These are phyloP conservation scores for Drosophila suzukii DNA, from an alignment of 1,140 invertebrate species.

Conservation along the genomic window DNA sequence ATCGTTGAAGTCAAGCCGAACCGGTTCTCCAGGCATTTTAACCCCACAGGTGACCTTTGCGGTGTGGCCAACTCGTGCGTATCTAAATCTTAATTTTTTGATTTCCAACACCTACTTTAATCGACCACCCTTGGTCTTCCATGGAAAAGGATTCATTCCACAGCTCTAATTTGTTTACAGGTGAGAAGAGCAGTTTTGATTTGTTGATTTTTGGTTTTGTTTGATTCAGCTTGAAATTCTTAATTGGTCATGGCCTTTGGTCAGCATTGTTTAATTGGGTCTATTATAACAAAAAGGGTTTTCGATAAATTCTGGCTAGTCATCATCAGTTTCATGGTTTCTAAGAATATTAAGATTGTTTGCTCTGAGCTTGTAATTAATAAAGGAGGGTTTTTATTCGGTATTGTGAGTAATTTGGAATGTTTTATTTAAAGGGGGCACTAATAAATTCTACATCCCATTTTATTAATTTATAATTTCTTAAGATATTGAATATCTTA, in stretches of 20 bases:
- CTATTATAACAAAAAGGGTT: slow-evolving; percentile 42
- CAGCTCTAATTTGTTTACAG: neutral
- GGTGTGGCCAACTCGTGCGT: slow-evolving; percentile 26
- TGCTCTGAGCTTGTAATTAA: neutral
- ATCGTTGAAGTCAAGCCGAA: neutral
- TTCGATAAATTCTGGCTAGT: slow-evolving; percentile 56
- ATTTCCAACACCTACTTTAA: neutral
- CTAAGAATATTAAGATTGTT: neutral
- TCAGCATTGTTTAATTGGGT: slow-evolving; percentile 4
- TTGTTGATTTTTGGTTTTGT: slow-evolving; percentile 1
- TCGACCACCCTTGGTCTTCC: neutral
- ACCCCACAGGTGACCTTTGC: slow-evolving; percentile 23
- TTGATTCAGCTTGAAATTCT: slow-evolving; percentile 52
- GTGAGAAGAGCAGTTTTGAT: too few relatives aligned
- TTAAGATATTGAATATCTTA: too few relatives aligned
- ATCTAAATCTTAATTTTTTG: slow-evolving; percentile 59
- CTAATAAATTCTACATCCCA: too few relatives aligned
- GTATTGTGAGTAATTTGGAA: neutral
- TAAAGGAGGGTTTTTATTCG: too few relatives aligned
- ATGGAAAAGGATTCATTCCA: slow-evolving; percentile 29
- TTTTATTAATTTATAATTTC: too few relatives aligned
- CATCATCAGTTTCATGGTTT: slow-evolving; percentile 13
- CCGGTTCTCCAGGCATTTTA: neutral
- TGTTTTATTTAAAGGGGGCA: too few relatives aligned
- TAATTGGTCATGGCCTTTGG: slow-evolving; percentile 42